These are phyloP conservation scores for Thunnus albacares DNA, from an alignment of 2,797 vertebrate species.

Conservation along the genomic window DNA sequence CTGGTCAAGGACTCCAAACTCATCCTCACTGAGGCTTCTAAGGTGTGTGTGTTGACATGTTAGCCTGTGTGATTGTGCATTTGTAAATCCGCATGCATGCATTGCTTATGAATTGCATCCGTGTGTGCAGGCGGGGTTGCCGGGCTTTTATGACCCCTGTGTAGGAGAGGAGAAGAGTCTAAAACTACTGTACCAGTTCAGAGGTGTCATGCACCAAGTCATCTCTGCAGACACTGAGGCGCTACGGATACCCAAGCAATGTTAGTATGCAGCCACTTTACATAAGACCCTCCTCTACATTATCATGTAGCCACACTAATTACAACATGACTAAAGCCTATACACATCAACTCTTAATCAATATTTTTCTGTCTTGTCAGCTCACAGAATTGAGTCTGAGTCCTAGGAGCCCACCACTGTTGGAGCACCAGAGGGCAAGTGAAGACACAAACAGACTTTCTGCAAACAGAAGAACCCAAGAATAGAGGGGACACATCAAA, in stretches of 20 bases:
- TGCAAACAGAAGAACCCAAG: slow-evolving; percentile 47
- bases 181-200: slow-evolving; percentile 98
- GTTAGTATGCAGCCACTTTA: slow-evolving; percentile 78
- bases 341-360: slow-evolving; percentile 1
- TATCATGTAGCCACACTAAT: slow-evolving; percentile 25
- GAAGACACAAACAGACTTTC: slow-evolving; percentile 54
- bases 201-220: slow-evolving; percentile 96
- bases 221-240: slow-evolving; percentile 92
- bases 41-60: slow-evolving; percentile 82
- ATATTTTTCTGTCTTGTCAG: slow-evolving; percentile 67
- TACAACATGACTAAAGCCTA: slow-evolving; percentile 9
- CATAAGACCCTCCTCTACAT: not conserved
- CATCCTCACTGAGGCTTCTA: slow-evolving; percentile 96
- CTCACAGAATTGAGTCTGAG: slow-evolving; percentile 83
- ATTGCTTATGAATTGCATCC: slow-evolving; percentile 1
- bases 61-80: not conserved
- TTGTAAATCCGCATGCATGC: not conserved
- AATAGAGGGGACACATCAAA: slow-evolving; percentile 40
- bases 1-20: slow-evolving; percentile 98
- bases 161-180: slow-evolving; percentile 97
- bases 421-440: slow-evolving; percentile 39
- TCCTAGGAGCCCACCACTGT: slow-evolving; percentile 70
- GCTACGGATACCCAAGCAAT: slow-evolving; percentile 98
- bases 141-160: slow-evolving; percentile 97
- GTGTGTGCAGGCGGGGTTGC: slow-evolving; percentile 90